phyloP scores from a whole-genome alignment of 2,888 invertebrate genomes.

The Drosophila histrio region DNA sequence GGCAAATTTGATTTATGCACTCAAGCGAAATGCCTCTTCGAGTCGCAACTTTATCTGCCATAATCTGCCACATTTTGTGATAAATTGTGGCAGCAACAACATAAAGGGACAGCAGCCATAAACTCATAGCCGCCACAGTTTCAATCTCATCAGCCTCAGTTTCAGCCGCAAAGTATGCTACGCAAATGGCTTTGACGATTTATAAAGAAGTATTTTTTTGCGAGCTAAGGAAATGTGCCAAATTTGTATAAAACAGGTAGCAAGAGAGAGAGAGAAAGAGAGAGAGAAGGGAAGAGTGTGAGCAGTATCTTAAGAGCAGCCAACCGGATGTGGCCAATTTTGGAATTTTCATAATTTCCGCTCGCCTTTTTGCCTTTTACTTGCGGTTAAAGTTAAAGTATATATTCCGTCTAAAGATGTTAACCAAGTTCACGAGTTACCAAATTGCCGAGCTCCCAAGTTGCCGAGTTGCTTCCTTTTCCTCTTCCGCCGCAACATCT shows the following conservation, averaged over 20 bases:
- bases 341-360: conserved; percentile 76
- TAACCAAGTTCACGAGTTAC: conserved; percentile 1
- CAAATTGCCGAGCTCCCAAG: conserved; percentile 1
- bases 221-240: conserved; percentile 9
- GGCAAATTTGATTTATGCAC: conserved; percentile 56
- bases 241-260: conserved; percentile 36
- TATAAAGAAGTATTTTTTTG: conserved; percentile 33
- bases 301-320: conserved; percentile 14
- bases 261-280: neutral
- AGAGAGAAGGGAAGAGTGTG: conserved; percentile 22
- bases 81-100: conserved; percentile 30
- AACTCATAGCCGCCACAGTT: conserved; percentile 3
- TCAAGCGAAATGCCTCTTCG: conserved; percentile 23
- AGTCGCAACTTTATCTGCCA: conserved; percentile 25
- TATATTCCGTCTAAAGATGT: conserved; percentile 24
- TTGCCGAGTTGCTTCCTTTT: conserved; percentile 36
- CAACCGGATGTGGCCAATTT: conserved; percentile 71
- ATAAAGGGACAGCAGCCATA: conserved; percentile 10
- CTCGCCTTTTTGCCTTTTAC: conserved; percentile 31
- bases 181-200: conserved; percentile 48
- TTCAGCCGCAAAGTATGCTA: conserved; percentile 73
- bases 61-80: conserved; percentile 30
- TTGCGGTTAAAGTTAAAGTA: conserved; percentile 36
- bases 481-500: conserved; percentile 38
- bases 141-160: conserved; percentile 8